Evolutionary conservation across 2,113 vertebrate species (phyloP).

Genomic region (Chionomys nivalis): DNA sequence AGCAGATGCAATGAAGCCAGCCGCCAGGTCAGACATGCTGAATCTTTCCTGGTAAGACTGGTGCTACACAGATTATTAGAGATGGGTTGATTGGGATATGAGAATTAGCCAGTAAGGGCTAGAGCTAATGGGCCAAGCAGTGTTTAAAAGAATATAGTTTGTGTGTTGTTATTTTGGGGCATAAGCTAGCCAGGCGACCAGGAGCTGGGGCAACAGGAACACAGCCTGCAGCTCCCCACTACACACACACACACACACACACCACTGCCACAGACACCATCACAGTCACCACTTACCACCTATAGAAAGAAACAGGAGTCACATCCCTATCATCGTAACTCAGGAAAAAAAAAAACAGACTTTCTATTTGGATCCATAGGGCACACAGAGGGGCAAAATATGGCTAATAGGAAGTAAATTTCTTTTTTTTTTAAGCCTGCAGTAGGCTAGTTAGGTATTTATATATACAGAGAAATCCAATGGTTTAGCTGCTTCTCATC

Average conservation of each 20-base stretch:
- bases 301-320: neutral
- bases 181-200: no score
- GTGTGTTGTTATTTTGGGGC: no score
- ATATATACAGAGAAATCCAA: accelerated
- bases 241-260: neutral
- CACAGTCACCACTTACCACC: neutral
- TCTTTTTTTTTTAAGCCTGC: neutral
- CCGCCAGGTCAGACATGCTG: no score
- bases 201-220: no score
- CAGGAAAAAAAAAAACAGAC: neutral
- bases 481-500: neutral
- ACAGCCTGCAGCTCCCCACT: no score
- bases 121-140: no score
- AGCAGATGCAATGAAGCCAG: no score
- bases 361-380: neutral
- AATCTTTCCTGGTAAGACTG: no score
- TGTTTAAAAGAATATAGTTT: no score
- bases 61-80: no score
- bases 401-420: neutral
- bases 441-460: neutral
- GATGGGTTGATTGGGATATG: no score
- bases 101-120: no score
- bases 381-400: neutral
- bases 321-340: neutral
- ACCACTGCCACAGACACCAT: neutral